Evolutionary conservation across 2,797 vertebrate species (phyloP), one percentile per base, ranked within the genome.

Genomic region (Tokudaia tokunoshimensis): DNA sequence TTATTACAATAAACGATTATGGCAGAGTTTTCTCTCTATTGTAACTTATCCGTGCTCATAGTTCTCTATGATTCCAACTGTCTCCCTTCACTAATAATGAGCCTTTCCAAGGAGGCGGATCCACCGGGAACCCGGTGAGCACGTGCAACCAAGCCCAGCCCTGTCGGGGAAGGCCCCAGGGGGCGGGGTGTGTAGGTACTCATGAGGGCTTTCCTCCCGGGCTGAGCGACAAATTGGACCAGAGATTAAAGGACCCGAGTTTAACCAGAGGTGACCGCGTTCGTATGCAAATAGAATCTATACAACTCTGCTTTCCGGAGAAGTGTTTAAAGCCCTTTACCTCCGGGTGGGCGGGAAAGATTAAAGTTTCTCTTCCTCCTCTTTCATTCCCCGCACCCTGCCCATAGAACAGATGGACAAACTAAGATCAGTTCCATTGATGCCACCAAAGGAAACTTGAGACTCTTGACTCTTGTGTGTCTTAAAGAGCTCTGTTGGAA

Each of bases 261-360:
- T 97, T 93, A 93, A 94, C 96, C 94, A 12, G 50, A 81, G 94
- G 97, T 96, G 97, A 96, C 96, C 87, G 91, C 80, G 97, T 97
- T 97, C 94, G 96, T 97, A 98, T 98, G 97, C 97, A 97, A 97
- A 98, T 98, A 0, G 86, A 96, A 97, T 95, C 96, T 97, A 97
- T 97, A 98, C 97, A 97, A 94, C 94, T 95, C 92, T 61, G 89
- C 92, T 97, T 97, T 96, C 97, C 96, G 94, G 97, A 65, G 89
- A 90, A 89, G 79, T 84, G 89, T 97, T 97, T 95, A 97, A 97
- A 97, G 97, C 57, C 94, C 94, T 96, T 96, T 94, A 96, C 96
- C 96, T 97, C 97, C 96, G 86, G 91, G 41, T 97, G 97, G 97
- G 97, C 96, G 97, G 97, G 94, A 96, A 97, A 92, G 80, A 59